Percentiles rank a stretch among this genome's conserved stretches.
Conservation (phyloP, 2,797 vertebrate genomes). For the Dipus sagitta region DNA sequence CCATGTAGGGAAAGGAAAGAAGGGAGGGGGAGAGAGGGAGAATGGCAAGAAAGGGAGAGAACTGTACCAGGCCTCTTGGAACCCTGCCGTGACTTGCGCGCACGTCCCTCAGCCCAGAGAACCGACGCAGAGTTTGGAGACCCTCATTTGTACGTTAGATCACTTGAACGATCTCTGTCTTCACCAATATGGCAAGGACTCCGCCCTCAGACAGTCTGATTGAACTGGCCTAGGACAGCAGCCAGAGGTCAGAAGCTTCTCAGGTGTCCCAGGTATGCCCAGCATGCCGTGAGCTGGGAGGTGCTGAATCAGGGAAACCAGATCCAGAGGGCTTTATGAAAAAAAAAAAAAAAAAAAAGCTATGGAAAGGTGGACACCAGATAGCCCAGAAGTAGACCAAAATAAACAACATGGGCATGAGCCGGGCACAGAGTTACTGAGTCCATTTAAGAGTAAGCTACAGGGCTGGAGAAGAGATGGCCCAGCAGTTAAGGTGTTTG, state of each 20-base stretch:
- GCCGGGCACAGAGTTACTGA: not conserved
- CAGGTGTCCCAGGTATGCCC: not conserved
- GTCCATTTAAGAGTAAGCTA: not conserved
- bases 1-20: not conserved
- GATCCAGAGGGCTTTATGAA: not conserved
- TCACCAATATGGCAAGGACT: not conserved
- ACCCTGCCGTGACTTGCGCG: not conserved
- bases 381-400: slow-evolving; percentile 44
- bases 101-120: not conserved
- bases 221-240: not conserved
- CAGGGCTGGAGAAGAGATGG: too few species aligned
- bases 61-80: not conserved
- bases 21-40: too few species aligned
- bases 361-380: not conserved
- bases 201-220: not conserved
- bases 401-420: not conserved
- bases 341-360: slow-evolving; percentile 40
- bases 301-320: not conserved
- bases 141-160: not conserved
- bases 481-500: too few species aligned
- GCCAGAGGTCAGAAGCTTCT: not conserved
- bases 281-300: not conserved
- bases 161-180: not conserved
- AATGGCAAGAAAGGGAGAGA: not conserved
- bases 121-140: not conserved